Base-by-base conservation (phyloP, 2,888 invertebrate genomes). In the Aphrophora alni region DNA sequence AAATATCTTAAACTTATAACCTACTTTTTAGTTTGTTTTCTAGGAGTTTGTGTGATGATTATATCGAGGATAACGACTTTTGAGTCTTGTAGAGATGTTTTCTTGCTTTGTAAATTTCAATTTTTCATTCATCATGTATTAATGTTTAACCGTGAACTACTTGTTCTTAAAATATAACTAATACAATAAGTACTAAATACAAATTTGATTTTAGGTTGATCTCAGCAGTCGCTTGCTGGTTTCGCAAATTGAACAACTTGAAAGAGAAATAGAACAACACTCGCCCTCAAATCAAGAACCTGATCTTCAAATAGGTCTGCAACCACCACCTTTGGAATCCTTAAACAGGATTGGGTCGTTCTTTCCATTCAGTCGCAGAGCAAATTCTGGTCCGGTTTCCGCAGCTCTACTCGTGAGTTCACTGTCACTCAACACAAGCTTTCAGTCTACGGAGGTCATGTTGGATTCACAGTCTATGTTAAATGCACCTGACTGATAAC, bases 401-500 rank as follows among this genome's bases (percentile, higher is more conserved):
- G 90, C 90, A 87, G 85, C 81, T 85, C 88, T 38, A 87, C 89
- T 89, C 80, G 87, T 85, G 87, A 90, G 90, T 74, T 87, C 88
- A 44, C 84, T 89, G 24, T 87, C 88, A 17, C 86, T 91, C 85
- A 92, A 93, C 86, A 90, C 90, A 82, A 91, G 92, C 81, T 90
- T 93, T 83, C 89, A 93, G 71, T 91, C 92, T 85, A 90, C 91
- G 38, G 91, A 91, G 78, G 92, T 91, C 84, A 89, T 92, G 77
- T 88, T 93, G 81, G 94, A 94, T 87, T 92, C 94, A 3, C 93
- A 93, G 86, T 93, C 93, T 25, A 88, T 94, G 77, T 89, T 93
- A 73, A 94, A 93, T 85, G 93, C 92, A 72, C 92, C 93, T 14
- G 93, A 94, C 86, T 93, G 91, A 90, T 71, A 27, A 21, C 21